phyloP scores from a whole-genome alignment of 2,888 invertebrate genomes.

The Spodoptera exigua region DNA sequence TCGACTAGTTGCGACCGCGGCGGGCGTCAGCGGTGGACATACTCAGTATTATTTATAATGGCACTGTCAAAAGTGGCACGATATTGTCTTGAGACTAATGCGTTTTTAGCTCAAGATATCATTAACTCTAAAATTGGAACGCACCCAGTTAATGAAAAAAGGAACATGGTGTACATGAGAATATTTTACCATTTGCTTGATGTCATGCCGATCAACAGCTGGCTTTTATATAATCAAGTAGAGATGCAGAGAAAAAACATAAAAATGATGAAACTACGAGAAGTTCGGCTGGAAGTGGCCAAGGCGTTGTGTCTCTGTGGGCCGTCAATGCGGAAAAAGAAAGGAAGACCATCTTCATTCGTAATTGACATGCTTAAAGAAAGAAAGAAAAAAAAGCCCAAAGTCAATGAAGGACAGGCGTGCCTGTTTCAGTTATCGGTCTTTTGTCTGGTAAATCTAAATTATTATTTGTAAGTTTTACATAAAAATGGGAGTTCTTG shows the following conservation, averaged over 20 bases:
- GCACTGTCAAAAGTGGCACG: too few species aligned
- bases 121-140: too few species aligned
- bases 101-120: too few species aligned
- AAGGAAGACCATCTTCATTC: not conserved
- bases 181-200: slow-evolving; percentile 4
- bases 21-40: too few species aligned
- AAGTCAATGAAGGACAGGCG: too few species aligned
- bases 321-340: slow-evolving; percentile 1
- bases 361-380: too few species aligned
- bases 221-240: not conserved
- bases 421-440: slow-evolving; percentile 19
- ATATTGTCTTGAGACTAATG: too few species aligned
- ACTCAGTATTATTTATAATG: too few species aligned
- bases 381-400: too few species aligned
- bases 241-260: not conserved
- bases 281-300: not conserved
- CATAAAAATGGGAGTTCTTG: slow-evolving; percentile 27
- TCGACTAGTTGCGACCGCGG: too few species aligned
- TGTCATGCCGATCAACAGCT: not conserved
- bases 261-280: not conserved
- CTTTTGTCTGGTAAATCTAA: slow-evolving; percentile 26
- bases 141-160: too few species aligned
- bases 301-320: not conserved
- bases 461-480: slow-evolving; percentile 25
- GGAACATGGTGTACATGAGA: slow-evolving; percentile 4